Evolutionary conservation across 2,113 vertebrate genomes (phyloP), one percentile per base, ranked within the genome.

Genomic region (Rhineura floridana): DNA sequence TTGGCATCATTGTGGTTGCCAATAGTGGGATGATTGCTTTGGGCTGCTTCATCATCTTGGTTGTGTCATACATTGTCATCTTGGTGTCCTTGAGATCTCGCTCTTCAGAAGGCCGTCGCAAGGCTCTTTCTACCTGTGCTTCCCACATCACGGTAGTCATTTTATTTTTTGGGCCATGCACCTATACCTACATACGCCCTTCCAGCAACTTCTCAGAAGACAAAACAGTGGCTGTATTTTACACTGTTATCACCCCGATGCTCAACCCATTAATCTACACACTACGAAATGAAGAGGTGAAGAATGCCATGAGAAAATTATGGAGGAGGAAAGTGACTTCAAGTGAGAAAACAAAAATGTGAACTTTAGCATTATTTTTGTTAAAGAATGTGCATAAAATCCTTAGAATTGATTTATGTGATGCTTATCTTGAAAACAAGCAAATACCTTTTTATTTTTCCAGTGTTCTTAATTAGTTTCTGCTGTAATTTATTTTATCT

Each of bases 181-280:
- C 55, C 0, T 96, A 96, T 87, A 82, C 91, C 44, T 96, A 96
- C 17, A 90, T 95, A 52, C 87, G 78, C 1, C 94, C 90, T 0
- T 69, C 89, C 4, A 13, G 84, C 8, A 88, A 46, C 11, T 85
- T 94, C 1, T 15, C 86, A 0, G 21, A 92, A 72, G 95, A 96
- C 84, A 97, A 96, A 63, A 89, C 23, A 1, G 44, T 91, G 44
- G 91, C 95, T 0, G 23, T 96, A 23, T 95, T 96, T 81, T 96
- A 96, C 13, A 93, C 89, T 0, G 42, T 96, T 46, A 81, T 96
- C 59, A 83, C 94, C 0, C 92, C 96, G 19, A 91, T 91, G 91
- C 79, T 97, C 83, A 96, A 96, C 65, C 94, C 94, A 0, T 73
- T 96, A 65, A 95, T 96, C 87, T 96, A 95, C n/a, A 95, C 86